These are phyloP conservation scores for Crotalus helleri DNA, from an alignment of 2,113 vertebrate species.

Conservation along the genomic window DNA sequence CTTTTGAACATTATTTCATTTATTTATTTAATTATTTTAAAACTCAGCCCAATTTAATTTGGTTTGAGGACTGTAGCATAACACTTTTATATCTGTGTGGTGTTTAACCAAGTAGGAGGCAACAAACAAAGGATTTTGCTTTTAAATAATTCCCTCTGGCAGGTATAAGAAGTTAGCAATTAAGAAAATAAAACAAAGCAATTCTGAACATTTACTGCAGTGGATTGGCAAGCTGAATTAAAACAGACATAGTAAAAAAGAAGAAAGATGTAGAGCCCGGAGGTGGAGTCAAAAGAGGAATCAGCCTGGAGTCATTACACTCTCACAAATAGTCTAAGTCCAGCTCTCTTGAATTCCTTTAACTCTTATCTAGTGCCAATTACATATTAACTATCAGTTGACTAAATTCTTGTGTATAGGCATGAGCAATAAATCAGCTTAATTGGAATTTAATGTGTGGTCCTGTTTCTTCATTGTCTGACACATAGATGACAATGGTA, in stretches of 20 bases:
- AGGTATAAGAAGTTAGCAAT: background rate
- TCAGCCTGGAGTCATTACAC: background rate
- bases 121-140: background rate
- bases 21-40: background rate
- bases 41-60: constrained; percentile 17
- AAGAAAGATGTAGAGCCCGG: background rate
- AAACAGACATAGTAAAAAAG: background rate
- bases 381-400: too few relatives aligned
- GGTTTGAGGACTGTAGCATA: constrained; percentile 23
- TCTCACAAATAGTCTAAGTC: background rate
- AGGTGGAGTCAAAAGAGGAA: background rate
- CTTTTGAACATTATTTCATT: constrained; percentile 26
- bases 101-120: background rate
- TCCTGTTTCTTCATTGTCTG: too few relatives aligned
- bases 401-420: too few relatives aligned
- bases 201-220: background rate
- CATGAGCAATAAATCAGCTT: too few relatives aligned
- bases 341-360: background rate
- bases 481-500: too few relatives aligned
- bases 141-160: background rate
- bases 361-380: too few relatives aligned
- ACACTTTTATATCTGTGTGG: background rate
- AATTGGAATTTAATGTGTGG: too few relatives aligned
- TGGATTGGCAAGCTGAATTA: background rate
- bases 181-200: background rate